phyloP scores from a whole-genome alignment of 2,113 vertebrate genomes.

The Cnemophilus loriae region DNA sequence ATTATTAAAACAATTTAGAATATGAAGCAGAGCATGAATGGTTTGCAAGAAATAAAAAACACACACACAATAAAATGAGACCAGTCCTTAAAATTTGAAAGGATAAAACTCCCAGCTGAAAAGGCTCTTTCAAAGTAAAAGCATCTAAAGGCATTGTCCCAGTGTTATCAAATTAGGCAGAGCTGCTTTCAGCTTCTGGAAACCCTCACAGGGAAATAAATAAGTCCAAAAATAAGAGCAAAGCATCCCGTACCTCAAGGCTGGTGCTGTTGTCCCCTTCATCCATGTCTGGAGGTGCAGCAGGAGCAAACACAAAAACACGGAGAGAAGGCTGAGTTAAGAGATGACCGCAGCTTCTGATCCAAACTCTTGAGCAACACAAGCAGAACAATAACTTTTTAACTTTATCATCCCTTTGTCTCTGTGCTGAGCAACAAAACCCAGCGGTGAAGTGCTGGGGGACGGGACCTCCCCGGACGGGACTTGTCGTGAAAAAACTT shows the following conservation, averaged over 20 bases:
- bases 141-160: background rate
- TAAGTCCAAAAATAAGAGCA: fast-evolving
- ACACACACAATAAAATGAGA: background rate
- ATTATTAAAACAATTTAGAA: background rate
- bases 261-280: conserved; percentile 58
- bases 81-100: background rate
- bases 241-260: background rate
- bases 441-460: background rate
- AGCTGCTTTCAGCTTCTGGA: background rate
- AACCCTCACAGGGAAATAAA: fast-evolving
- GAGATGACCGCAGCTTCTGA: fast-evolving
- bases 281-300: conserved; percentile 46
- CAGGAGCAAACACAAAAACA: background rate
- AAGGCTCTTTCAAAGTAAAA: background rate
- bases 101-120: background rate
- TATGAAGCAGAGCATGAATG: fast-evolving
- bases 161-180: fast-evolving
- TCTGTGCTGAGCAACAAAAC: background rate
- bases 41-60: background rate
- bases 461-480: too few species aligned
- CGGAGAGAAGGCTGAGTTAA: fast-evolving
- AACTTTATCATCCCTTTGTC: background rate
- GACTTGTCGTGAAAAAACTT: fast-evolving
- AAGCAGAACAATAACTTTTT: background rate
- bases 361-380: fast-evolving